phyloP scores from a whole-genome alignment of 2,888 invertebrate species.

The Cephus nigrinus region DNA sequence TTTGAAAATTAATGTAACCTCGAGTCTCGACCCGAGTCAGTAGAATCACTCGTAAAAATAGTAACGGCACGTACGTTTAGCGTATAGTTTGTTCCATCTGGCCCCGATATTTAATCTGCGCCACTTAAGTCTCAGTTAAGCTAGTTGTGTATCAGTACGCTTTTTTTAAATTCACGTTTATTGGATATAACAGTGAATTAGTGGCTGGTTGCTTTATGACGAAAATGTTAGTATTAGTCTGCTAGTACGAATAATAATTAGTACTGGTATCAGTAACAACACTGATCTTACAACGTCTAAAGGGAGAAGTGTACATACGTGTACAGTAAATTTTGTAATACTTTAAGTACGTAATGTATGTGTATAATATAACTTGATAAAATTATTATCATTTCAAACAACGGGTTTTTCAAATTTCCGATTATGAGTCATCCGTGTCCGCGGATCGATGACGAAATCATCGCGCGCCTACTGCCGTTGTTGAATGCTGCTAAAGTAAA shows the following conservation, averaged over 20 bases:
- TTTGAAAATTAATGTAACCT: neutral
- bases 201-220: neutral
- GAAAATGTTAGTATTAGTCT: neutral
- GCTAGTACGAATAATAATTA: neutral
- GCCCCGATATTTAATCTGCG: constrained; percentile 32
- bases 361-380: neutral
- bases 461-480: neutral
- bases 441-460: neutral
- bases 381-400: neutral
- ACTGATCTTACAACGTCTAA: neutral
- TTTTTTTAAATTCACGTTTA: neutral
- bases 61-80: constrained; percentile 10
- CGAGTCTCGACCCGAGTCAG: neutral
- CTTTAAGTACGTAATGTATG: neutral
- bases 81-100: constrained; percentile 20
- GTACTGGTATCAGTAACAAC: neutral
- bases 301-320: neutral
- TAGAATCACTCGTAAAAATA: constrained; percentile 19
- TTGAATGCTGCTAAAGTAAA: neutral
- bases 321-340: neutral
- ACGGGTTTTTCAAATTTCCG: neutral
- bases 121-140: constrained; percentile 31
- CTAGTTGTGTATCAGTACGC: constrained; percentile 11
- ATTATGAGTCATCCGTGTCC: neutral
- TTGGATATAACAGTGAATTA: neutral